Base-by-base conservation (phyloP, 2,113 vertebrate genomes). In the Caloenas nicobarica region DNA sequence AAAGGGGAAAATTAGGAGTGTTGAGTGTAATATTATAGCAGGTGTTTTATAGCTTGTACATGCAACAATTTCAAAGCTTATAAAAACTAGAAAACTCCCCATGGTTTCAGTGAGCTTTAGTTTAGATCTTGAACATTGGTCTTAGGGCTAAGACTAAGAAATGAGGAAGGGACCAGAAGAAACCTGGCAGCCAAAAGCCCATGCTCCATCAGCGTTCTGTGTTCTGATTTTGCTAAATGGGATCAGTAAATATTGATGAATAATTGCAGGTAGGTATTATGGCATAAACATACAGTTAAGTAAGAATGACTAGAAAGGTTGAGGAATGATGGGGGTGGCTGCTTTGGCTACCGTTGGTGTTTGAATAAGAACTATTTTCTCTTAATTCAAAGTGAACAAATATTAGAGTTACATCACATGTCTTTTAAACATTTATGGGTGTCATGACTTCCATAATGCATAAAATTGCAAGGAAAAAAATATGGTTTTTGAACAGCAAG, bases 321-420 rank as follows among this genome's bases (percentile, higher is more conserved):
- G 69, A 95, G 48, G 38, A 66, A 48, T 34, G 46, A 14, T 38
- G 54, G 13, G 10, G 9, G 22, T 86, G n/a, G 11, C 38, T 88
- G 18, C 56, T 86, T 83, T 84, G 60, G 34, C 60, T 88, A 4
- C 48, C 81, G 40, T 13, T 83, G 42, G 7, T 86, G 64, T 80
- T 96, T 81, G 72, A 76, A 38, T 78, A 83, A 91, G 48, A 90
- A 81, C 33, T 19, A 19, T 64, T 72, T 83, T 86, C 54, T 91
- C 90, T 68, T 74, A 70, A 86, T 91, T 86, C 34, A 38, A 57
- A 81, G 46, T 81, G 86, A 93, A 80, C 54, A 89, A 93, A 96
- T 91, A 86, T 51, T 94, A 62, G n/a, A 71, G 76, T 84, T 93
- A 72, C 31, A 38, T 89, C 62, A 86, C 8, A 2, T 36, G 5